These are phyloP conservation scores for Zonotrichia albicollis DNA, from an alignment of 2,797 vertebrate genomes.

Conservation along the genomic window DNA sequence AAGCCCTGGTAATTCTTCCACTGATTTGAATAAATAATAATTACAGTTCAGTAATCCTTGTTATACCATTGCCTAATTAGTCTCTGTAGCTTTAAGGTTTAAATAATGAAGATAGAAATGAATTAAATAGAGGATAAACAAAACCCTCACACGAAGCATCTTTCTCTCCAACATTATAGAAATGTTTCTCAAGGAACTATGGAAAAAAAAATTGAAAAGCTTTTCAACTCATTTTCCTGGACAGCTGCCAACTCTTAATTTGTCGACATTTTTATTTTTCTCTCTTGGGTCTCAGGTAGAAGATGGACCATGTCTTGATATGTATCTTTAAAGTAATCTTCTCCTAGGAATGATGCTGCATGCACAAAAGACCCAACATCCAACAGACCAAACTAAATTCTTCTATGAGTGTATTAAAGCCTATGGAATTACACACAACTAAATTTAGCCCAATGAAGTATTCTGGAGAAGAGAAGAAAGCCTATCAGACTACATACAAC, in stretches of 20 bases:
- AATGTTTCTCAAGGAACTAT: not conserved
- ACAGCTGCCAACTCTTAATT: not conserved
- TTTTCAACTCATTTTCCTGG: not conserved
- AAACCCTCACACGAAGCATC: fast-evolving
- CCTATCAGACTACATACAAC: not conserved
- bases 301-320: not conserved
- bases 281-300: not conserved
- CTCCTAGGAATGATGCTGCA: not conserved
- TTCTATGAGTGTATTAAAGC: not conserved
- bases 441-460: not conserved
- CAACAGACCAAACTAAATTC: not conserved
- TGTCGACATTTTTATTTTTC: not conserved
- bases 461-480: not conserved
- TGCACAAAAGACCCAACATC: not conserved
- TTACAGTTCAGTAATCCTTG: conserved; percentile 42
- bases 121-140: conserved; percentile 40
- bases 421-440: not conserved
- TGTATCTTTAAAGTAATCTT: not conserved
- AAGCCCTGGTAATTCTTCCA: conserved; percentile 24
- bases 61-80: conserved; percentile 21
- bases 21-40: conserved; percentile 56
- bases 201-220: not conserved
- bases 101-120: not conserved
- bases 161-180: not conserved
- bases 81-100: conserved; percentile 19